Base-by-base conservation (phyloP, 2,113 vertebrate genomes). In the Prunella fulvescens region DNA sequence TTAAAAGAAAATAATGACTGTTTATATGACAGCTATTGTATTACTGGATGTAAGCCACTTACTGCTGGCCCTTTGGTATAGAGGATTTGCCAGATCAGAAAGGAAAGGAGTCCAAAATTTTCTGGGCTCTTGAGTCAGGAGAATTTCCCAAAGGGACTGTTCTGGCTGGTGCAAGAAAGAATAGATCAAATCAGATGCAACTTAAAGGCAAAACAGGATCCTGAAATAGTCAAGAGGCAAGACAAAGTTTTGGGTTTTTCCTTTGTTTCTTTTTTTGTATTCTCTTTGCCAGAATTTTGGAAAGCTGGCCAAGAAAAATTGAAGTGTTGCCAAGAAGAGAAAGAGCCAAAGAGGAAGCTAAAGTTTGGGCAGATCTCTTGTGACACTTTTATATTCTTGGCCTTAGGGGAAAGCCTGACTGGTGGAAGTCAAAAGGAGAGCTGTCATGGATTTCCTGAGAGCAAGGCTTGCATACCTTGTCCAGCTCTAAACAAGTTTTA, bases 301-400 rank as follows among this genome's bases (percentile, higher is more conserved):
- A 82, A 45, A 87, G 6, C 29, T 45, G 17, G 45, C 73, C 89
- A 94, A 87, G 70, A 87, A 95, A 85, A 86, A 88, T 7, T 6
- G 31, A 95, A 73, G 69, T 13, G 16, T 69, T 92, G 89, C 89
- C 93, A 95, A 84, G n/a, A 80, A 64, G 37, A 0, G 2, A 70
- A 1, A 1, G 78, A 91, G 66, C 78, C 94, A 95, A 95, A 95
- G 61, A 77, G 65, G 89, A 92, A 94, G 81, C 77, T 87, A 14
- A 95, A 79, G 20, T 88, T 93, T 84, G 81, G 61, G 37, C 60
- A 93, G 77, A 72, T 69, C 40, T 91, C 65, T 87, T 85, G 81
- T 65, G 78, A 45, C 44, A 26, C 33, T 91, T 94, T 83, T 91
- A 39, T 89, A 33, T 76, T 76, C 44, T 81, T 4, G 3, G 28